Percentiles rank a stretch among this genome's conserved stretches.
Evolutionary conservation across 2,113 vertebrate species (phyloP).

Genomic region (Phrynosoma blainvillii): DNA sequence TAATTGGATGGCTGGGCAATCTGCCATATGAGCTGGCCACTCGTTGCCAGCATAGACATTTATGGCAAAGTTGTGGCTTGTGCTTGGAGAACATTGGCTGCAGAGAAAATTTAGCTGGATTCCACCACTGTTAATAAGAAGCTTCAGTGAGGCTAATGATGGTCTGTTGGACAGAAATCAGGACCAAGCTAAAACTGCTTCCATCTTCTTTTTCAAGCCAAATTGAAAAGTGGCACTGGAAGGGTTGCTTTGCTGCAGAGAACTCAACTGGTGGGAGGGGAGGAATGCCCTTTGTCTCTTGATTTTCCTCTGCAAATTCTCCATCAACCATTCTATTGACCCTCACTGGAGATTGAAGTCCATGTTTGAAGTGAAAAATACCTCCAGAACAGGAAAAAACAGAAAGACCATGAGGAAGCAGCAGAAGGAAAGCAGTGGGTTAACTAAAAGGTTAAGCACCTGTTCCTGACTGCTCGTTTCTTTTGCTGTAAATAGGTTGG

Average conservation of each 20-base stretch:
- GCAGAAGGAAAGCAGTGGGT: not conserved
- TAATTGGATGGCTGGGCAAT: not conserved
- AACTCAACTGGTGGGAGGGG: not conserved
- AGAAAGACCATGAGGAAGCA: too few relatives aligned
- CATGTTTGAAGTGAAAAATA: not conserved
- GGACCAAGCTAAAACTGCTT: not conserved
- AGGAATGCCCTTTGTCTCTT: too few relatives aligned
- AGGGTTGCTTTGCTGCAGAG: not conserved
- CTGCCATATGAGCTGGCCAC: not conserved
- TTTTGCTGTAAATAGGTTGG: too few relatives aligned
- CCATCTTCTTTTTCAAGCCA: not conserved
- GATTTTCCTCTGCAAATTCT: too few relatives aligned
- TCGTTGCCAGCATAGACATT: not conserved
- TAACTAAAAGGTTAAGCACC: not conserved
- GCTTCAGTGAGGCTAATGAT: not conserved
- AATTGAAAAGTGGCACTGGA: too few relatives aligned
- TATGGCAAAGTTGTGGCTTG: not conserved
- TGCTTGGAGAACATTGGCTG: not conserved
- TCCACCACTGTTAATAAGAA: not conserved
- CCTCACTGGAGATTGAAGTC: not conserved
- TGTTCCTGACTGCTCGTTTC: not conserved
- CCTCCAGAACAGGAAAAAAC: not conserved
- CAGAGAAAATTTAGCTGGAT: not conserved
- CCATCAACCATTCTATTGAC: too few relatives aligned
- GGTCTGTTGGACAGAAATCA: not conserved